A percentile compares a stretch with the other conserved stretches of the same genome.
Evolutionary conservation across 2,113 vertebrate species (phyloP).

Genomic region (Macrotis lagotis): DNA sequence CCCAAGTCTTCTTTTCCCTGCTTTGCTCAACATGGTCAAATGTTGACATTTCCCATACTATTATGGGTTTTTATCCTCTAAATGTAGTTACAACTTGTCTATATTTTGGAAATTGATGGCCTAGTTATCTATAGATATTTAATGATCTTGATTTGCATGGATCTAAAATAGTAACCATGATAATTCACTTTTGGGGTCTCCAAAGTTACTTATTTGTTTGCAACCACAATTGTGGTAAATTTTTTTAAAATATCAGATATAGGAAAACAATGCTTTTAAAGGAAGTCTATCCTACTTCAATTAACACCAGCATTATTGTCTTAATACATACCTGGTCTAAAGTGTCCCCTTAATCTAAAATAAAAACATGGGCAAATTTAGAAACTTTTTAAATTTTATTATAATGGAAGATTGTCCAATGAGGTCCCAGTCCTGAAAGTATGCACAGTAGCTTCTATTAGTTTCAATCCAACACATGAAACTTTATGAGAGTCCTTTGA

Average conservation of each 20-base stretch:
- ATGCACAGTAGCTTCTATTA: neutral
- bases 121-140: neutral
- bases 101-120: neutral
- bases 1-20: neutral
- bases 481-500: neutral
- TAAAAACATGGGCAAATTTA: neutral
- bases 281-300: neutral
- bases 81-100: neutral
- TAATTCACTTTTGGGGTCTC: neutral
- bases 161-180: neutral
- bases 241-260: neutral
- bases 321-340: neutral
- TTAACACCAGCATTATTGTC: neutral
- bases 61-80: neutral
- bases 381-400: neutral
- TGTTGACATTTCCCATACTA: neutral
- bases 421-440: neutral
- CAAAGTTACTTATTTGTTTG: neutral
- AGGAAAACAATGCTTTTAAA: neutral
- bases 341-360: neutral
- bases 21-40: neutral
- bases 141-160: neutral
- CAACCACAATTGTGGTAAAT: neutral
- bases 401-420: neutral
- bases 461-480: neutral